Evolutionary conservation across 2,113 vertebrate genomes (phyloP).

Genomic region (Typhlomys cinereus): DNA sequence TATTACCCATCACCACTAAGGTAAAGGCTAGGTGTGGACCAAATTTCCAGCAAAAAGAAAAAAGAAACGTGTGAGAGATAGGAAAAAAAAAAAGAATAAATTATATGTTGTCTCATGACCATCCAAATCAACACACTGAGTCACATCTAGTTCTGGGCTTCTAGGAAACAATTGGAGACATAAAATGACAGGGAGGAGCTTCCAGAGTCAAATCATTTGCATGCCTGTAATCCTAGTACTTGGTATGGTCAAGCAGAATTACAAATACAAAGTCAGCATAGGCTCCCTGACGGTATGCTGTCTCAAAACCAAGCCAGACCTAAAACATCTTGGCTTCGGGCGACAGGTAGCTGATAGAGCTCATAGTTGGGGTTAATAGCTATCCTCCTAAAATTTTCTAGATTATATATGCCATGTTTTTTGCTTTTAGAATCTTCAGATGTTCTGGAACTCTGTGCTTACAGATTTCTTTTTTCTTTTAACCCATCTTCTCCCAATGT

Average conservation of each 20-base stretch:
- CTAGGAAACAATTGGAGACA: neutral
- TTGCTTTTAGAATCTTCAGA: constrained; percentile 6
- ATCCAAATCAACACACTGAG: neutral
- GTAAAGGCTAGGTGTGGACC: too few species aligned
- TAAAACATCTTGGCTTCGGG: neutral
- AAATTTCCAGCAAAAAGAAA: too few species aligned
- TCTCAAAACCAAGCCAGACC: neutral
- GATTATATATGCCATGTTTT: neutral
- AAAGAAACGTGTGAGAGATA: too few species aligned
- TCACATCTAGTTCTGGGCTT: neutral
- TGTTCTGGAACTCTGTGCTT: constrained; percentile 36
- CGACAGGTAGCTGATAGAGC: neutral
- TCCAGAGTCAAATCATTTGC: neutral
- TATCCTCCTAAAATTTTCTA: neutral
- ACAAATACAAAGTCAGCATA: neutral
- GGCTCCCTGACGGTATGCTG: neutral
- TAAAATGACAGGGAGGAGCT: neutral
- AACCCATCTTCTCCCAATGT: neutral
- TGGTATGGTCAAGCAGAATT: neutral
- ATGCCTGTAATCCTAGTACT: neutral
- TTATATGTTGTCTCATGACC: neutral
- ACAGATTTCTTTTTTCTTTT: neutral
- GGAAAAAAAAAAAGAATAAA: too few species aligned
- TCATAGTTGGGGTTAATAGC: neutral
- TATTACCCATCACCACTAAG: too few species aligned